phyloP scores from a whole-genome alignment of 2,888 invertebrate species.

The Xylota segnis region DNA sequence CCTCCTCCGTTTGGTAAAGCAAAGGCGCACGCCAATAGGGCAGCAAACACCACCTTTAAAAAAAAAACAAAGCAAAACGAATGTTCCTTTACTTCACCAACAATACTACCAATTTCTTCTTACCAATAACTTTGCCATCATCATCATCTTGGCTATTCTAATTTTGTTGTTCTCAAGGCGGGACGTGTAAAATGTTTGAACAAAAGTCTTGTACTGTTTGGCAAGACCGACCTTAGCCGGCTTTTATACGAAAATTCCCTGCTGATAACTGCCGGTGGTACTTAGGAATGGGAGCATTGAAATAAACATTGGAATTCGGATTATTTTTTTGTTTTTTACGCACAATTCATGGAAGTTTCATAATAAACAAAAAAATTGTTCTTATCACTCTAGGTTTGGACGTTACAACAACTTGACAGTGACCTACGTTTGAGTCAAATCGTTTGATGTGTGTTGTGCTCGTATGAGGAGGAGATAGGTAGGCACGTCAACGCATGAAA shows the following conservation, averaged over 20 bases:
- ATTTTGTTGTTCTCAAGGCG: neutral
- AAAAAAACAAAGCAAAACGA: neutral
- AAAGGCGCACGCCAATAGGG: conserved; percentile 20
- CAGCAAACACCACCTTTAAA: conserved; percentile 29
- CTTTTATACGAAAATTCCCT: conserved; percentile 29
- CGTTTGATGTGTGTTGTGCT: neutral
- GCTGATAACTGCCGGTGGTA: neutral
- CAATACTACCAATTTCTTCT: neutral
- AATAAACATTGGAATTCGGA: neutral
- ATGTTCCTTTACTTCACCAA: neutral
- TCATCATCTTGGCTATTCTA: conserved; percentile 5
- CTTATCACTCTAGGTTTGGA: conserved; percentile 14
- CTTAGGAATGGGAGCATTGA: too few species aligned
- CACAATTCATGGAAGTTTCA: neutral
- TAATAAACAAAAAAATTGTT: conserved; percentile 10
- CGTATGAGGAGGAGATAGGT: conserved; percentile 1
- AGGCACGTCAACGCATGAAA: neutral
- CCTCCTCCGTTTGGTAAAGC: conserved; percentile 24
- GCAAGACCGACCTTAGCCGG: neutral
- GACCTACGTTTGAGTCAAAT: conserved; percentile 7
- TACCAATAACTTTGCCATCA: conserved; percentile 38
- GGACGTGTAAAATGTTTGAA: conserved; percentile 16
- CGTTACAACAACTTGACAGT: conserved; percentile 3
- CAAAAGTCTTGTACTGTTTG: conserved; percentile 20
- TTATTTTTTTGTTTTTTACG: neutral